Evolutionary conservation across 2,888 invertebrate genomes (phyloP).

Genomic region (Uloborus plumipes): DNA sequence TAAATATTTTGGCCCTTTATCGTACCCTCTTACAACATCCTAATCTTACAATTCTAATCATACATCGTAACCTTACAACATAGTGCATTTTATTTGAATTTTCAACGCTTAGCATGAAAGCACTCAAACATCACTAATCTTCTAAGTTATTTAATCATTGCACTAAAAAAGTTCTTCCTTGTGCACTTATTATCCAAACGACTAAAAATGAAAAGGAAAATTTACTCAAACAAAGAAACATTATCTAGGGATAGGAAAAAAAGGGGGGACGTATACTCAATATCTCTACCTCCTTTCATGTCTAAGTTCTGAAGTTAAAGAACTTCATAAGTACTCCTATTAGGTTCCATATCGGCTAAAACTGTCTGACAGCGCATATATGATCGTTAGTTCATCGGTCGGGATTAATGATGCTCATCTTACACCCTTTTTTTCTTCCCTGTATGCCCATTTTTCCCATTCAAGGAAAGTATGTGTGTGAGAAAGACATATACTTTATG

Average conservation of each 20-base stretch:
- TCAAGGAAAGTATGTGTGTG: not conserved
- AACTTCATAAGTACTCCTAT: conserved; percentile 36
- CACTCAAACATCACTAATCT: too few species aligned
- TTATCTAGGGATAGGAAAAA: not conserved
- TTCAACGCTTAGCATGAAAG: too few species aligned
- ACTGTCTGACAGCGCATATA: conserved; percentile 18
- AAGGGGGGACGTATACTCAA: not conserved
- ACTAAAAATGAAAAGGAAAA: not conserved
- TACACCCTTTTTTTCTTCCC: conserved; percentile 24
- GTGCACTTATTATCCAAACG: too few species aligned
- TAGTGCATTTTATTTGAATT: too few species aligned
- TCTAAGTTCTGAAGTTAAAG: not conserved
- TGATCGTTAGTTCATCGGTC: conserved; percentile 37
- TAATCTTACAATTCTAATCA: too few species aligned
- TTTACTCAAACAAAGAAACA: not conserved
- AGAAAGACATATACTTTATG: conserved; percentile 28
- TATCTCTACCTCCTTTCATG: not conserved
- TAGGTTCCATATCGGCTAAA: conserved; percentile 21
- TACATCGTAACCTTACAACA: too few species aligned
- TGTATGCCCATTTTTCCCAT: conserved; percentile 17
- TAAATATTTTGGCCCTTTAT: too few species aligned
- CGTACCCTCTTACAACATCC: too few species aligned
- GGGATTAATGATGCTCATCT: conserved; percentile 42
- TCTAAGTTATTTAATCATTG: too few species aligned
- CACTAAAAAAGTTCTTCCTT: too few species aligned